Percentiles rank a stretch among this genome's conserved stretches.
Conservation (phyloP, 2,888 invertebrate genomes). For the Tachystola acroxantha region DNA sequence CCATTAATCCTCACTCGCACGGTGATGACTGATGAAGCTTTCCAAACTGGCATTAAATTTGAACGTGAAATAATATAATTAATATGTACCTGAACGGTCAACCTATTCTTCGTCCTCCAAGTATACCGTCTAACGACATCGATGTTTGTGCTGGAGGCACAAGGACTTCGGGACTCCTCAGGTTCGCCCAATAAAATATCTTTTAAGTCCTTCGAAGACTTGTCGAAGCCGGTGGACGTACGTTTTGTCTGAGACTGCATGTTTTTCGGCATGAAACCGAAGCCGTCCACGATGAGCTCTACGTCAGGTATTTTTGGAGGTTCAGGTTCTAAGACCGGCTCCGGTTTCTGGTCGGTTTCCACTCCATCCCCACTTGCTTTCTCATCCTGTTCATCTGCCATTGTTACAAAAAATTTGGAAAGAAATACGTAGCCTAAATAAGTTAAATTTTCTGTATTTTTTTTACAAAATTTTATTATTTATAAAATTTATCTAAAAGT, state of each 20-base stretch:
- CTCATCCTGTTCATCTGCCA: slow-evolving; percentile 39
- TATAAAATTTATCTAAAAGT: slow-evolving; percentile 12
- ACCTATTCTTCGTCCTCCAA: slow-evolving; percentile 81
- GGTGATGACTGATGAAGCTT: too few relatives aligned
- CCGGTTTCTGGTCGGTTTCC: slow-evolving; percentile 27
- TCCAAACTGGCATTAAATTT: too few relatives aligned
- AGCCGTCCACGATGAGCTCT: slow-evolving; percentile 64
- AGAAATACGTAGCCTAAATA: slow-evolving; percentile 10
- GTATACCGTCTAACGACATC: slow-evolving; percentile 80
- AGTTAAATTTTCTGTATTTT: slow-evolving; percentile 5
- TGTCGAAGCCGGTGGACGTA: slow-evolving; percentile 23
- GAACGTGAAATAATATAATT: too few relatives aligned
- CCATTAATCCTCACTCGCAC: too few relatives aligned
- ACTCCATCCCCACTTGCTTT: slow-evolving; percentile 36
- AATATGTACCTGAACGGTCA: slow-evolving; percentile 76
- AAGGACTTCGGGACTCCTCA: slow-evolving; percentile 37
- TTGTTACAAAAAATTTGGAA: slow-evolving; percentile 35
- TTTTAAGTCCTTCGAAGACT: slow-evolving; percentile 23
- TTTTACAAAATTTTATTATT: slow-evolving; percentile 18
- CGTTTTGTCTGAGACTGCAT: slow-evolving; percentile 6
- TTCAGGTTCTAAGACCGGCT: slow-evolving; percentile 23
- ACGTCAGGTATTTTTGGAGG: slow-evolving; percentile 50
- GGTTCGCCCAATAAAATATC: slow-evolving; percentile 22
- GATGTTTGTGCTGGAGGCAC: slow-evolving; percentile 59
- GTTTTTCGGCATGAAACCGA: slow-evolving; percentile 63